A percentile compares a stretch with the other conserved stretches of the same genome.
Evolutionary conservation across 2,113 vertebrate species (phyloP).

Genomic region (Oreochromis niloticus): DNA sequence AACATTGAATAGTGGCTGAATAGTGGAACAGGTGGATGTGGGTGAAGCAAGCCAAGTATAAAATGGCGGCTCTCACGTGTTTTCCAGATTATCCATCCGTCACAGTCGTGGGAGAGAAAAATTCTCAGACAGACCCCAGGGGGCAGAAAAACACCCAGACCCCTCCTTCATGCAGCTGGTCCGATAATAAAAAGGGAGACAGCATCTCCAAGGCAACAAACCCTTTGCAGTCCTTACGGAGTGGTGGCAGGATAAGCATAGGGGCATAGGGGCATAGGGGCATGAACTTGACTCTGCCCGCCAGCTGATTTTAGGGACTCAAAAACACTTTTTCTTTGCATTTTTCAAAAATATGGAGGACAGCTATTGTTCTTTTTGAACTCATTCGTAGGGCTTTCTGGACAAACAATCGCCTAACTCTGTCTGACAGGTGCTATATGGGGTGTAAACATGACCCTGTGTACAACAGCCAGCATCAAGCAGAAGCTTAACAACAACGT

Average conservation of each 20-base stretch:
- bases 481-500: not conserved
- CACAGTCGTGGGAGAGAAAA: not conserved
- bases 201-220: slow-evolving; percentile 46
- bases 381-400: not conserved
- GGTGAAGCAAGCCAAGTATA: not conserved
- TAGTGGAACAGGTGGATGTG: not conserved
- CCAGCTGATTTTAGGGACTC: slow-evolving; percentile 8
- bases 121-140: slow-evolving; percentile 1
- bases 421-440: slow-evolving; percentile 2
- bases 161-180: not conserved
- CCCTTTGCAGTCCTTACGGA: not conserved
- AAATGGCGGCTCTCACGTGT: not conserved
- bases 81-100: not conserved
- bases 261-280: not conserved
- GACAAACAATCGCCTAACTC: not conserved
- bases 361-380: not conserved
- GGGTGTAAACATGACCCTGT: not conserved
- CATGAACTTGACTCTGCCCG: not conserved
- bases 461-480: not conserved
- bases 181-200: slow-evolving; percentile 3
- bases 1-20: not conserved
- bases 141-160: slow-evolving; percentile 19
- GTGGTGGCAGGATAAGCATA: not conserved
- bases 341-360: slow-evolving; percentile 13
- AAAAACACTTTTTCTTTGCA: not conserved